Percentiles rank a stretch among this genome's conserved stretches.
These are phyloP conservation scores for Camptogramma bilineatum DNA, from an alignment of 2,888 invertebrate genomes.

Conservation along the genomic window DNA sequence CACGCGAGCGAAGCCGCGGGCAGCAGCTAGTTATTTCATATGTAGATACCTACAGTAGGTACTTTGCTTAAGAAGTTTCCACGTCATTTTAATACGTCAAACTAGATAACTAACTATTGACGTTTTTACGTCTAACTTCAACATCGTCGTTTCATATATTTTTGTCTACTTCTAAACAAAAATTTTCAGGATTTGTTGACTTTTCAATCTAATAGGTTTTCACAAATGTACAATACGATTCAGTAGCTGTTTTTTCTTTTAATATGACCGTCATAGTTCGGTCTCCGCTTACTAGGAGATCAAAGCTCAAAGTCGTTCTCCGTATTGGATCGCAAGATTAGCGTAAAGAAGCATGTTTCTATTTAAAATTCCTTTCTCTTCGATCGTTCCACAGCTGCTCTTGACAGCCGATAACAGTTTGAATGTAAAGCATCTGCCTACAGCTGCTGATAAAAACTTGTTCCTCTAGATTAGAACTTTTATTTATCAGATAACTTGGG, in stretches of 20 bases:
- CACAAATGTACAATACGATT: not conserved
- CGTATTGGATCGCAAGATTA: constrained; percentile 50
- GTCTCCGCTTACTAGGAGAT: constrained; percentile 4
- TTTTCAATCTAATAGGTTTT: not conserved
- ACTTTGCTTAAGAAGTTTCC: too few species aligned
- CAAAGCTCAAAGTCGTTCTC: constrained; percentile 38
- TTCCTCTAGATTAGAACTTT: not conserved
- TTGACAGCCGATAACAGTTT: constrained; percentile 63
- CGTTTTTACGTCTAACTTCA: too few species aligned
- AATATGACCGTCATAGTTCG: not conserved
- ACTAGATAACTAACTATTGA: too few species aligned
- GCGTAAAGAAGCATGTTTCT: constrained; percentile 73
- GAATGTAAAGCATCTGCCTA: constrained; percentile 32
- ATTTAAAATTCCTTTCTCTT: constrained; percentile 69
- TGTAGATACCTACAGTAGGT: too few species aligned
- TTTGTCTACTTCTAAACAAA: too few species aligned
- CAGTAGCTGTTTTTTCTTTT: not conserved
- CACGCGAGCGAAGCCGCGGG: too few species aligned
- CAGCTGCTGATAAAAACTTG: constrained; percentile 29
- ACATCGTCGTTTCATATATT: too few species aligned
- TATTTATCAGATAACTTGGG: not conserved
- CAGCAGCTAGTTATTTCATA: too few species aligned
- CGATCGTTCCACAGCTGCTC: constrained; percentile 59
- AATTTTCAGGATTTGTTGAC: too few species aligned
- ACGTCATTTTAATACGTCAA: too few species aligned